These are phyloP conservation scores for Schizaphis graminum DNA, from an alignment of 2,888 invertebrate genomes.

Conservation along the genomic window DNA sequence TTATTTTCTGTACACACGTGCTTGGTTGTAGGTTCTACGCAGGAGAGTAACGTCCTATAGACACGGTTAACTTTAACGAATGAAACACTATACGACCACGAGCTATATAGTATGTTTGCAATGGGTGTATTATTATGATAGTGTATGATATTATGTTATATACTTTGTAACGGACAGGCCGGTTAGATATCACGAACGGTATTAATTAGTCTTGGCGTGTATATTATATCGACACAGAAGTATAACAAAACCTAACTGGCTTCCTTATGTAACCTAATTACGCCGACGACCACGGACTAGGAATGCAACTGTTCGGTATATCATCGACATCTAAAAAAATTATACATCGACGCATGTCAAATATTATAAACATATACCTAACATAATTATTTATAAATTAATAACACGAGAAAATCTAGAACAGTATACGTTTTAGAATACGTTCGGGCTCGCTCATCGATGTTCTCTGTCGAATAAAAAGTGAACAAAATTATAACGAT, in stretches of 20 bases:
- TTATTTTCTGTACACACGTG: background rate
- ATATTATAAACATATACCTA: background rate
- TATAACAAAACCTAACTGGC: conserved; percentile 33
- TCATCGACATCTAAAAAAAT: background rate
- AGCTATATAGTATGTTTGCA: background rate
- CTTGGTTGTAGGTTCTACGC: background rate
- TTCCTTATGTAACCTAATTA: conserved; percentile 58
- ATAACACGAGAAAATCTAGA: background rate
- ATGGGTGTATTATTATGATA: background rate
- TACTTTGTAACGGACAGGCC: background rate
- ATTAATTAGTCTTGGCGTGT: conserved; percentile 22
- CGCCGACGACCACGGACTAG: background rate
- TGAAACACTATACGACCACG: conserved; percentile 27
- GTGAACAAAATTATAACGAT: background rate
- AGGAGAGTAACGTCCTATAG: background rate
- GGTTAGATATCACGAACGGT: conserved; percentile 24
- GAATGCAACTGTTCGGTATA: background rate
- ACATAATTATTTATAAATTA: background rate
- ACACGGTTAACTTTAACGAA: conserved; percentile 15
- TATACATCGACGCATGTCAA: background rate
- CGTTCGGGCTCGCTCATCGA: background rate
- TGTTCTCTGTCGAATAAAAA: background rate
- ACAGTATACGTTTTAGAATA: background rate
- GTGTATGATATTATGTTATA: background rate
- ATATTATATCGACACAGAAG: conserved; percentile 8